Base-by-base conservation (phyloP, 1,140 invertebrate species). In the Drosophila gunungcola region DNA sequence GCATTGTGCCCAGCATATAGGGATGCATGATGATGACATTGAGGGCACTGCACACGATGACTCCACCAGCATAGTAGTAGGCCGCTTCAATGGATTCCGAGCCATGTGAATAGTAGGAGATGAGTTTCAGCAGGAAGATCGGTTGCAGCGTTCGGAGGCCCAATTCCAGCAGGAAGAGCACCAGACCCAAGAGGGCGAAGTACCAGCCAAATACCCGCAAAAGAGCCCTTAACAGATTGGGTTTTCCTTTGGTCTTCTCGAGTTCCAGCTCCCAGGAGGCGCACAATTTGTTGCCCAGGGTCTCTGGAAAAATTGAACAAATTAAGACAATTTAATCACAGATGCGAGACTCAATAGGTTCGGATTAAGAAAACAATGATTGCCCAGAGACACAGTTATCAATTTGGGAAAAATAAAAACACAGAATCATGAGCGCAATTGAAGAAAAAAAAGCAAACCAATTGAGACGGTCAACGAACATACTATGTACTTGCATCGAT, bases 1-100 rank as follows among this genome's bases (percentile, higher is more conserved):
- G 95, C 73, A 95, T 93, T 1, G 96, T 93, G 21, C 94, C 94
- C 90, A 97, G 95, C 93, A 97, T 96, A 86, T 96, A 97, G 0
- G 95, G 95, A 93, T 98, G 97, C 78, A 95, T 94, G 4, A 96
- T 93, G 38, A 97, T 92, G 6, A 96, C 94, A 72, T 96, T 95
- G 25, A 97, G 58, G 0, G 96, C 93, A 5, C 95, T 95, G 78
- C 95, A 95, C 0, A 96, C 34, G 13, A 96, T 94, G 32, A 98
- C 94, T 1, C 93, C 95, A 0, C 84, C 93, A 0, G 95, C 95
- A 92, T 95, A 96, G 21, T 95, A 91, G 78, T 95, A 95, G 1
- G 96, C 95, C 48, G 91, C 92, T 92, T 93, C 64, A 12, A 75
- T 74, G 42, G 95, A 93, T 0, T 91, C 78, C 32, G 91, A 84